Evolutionary conservation across 1,140 invertebrate genomes (phyloP).

Genomic region (Vollenhovia emeryi): DNA sequence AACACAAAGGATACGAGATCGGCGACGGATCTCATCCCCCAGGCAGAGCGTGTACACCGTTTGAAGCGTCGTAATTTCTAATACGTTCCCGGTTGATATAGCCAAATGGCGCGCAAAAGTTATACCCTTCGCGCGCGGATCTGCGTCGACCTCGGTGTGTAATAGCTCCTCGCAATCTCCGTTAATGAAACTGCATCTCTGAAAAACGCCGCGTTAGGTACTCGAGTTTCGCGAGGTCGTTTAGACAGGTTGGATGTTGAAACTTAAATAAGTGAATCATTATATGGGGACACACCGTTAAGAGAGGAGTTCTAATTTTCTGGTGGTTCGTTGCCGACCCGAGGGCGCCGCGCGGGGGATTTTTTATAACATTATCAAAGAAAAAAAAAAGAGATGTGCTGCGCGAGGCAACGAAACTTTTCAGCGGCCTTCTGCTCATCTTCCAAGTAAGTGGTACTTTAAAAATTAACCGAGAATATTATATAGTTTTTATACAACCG

Average conservation of each 20-base stretch:
- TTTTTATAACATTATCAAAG: conserved; percentile 65
- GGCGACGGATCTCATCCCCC: not conserved
- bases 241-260: conserved; percentile 20
- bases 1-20: conserved; percentile 17
- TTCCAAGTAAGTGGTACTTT: conserved; percentile 68
- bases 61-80: conserved; percentile 7
- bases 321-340: conserved; percentile 21
- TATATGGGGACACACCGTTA: conserved; percentile 15
- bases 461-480: conserved; percentile 71
- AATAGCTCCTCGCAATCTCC: conserved; percentile 16
- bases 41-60: not conserved
- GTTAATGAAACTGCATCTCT: conserved; percentile 30
- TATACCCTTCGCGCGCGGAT: not conserved
- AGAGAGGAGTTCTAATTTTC: conserved; percentile 66
- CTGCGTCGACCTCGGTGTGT: not conserved
- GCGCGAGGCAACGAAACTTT: conserved; percentile 62
- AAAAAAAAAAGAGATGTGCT: conserved; percentile 48
- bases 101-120: not conserved
- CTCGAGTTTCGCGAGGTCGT: conserved; percentile 11
- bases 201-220: not conserved
- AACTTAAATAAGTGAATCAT: conserved; percentile 53
- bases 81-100: not conserved
- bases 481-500: conserved; percentile 64
- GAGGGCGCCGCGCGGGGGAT: conserved; percentile 9
- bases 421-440: conserved; percentile 40